A percentile compares a stretch with the other conserved stretches of the same genome.
Conservation (phyloP, 2,888 invertebrate species). For the Plebejus anna region DNA sequence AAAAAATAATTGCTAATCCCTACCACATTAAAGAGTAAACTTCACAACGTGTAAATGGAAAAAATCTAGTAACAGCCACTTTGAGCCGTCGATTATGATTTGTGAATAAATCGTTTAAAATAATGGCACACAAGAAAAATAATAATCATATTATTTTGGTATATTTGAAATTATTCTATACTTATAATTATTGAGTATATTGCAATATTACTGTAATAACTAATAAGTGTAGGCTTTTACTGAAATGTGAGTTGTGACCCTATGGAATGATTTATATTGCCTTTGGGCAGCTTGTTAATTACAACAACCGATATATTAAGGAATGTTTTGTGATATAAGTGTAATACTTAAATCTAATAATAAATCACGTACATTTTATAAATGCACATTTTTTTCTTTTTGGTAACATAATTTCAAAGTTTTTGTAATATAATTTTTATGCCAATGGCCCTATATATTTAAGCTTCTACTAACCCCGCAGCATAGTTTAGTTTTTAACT, state of each 20-base stretch:
- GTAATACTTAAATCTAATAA: slow-evolving; percentile 17
- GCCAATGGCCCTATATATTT: slow-evolving; percentile 7
- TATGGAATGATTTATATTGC: slow-evolving; percentile 14
- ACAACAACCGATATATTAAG: slow-evolving; percentile 1
- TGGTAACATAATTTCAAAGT: slow-evolving; percentile 21
- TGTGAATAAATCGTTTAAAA: slow-evolving; percentile 1
- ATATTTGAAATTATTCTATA: background rate
- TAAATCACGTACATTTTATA: slow-evolving; percentile 16
- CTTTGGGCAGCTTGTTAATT: background rate
- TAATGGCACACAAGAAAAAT: slow-evolving; percentile 25
- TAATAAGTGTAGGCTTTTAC: background rate
- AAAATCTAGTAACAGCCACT: background rate
- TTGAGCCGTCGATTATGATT: background rate
- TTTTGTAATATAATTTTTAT: slow-evolving; percentile 4
- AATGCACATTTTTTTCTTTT: slow-evolving; percentile 19
- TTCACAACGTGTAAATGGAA: background rate
- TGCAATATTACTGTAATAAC: slow-evolving; percentile 6
- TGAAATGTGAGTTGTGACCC: background rate
- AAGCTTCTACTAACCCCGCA: background rate
- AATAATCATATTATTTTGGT: background rate
- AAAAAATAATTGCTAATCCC: background rate
- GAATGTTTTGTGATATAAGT: slow-evolving; percentile 14
- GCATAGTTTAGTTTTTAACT: slow-evolving; percentile 19
- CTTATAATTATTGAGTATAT: slow-evolving; percentile 11
- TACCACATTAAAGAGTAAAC: background rate